phyloP scores from a whole-genome alignment of 2,888 invertebrate species.

The Aquatica leii region DNA sequence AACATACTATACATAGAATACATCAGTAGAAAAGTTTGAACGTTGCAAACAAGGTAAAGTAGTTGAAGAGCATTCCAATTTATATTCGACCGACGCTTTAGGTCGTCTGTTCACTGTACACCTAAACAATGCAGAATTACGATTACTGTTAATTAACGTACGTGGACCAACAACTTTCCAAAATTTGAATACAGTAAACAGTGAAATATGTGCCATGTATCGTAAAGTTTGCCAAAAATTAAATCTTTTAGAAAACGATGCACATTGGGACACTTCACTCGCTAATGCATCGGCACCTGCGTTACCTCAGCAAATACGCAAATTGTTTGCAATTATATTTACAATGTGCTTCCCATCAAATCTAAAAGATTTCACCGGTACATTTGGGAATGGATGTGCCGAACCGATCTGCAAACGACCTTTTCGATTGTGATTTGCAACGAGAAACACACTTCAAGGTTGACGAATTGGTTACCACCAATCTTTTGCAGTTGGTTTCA shows the following conservation, averaged over 20 bases:
- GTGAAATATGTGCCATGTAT: constrained; percentile 25
- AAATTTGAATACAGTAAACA: constrained; percentile 19
- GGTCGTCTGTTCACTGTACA: constrained; percentile 49
- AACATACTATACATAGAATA: constrained; percentile 28
- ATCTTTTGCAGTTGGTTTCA: no score
- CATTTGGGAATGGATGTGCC: no score
- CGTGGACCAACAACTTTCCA: constrained; percentile 31
- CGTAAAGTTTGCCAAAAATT: constrained; percentile 24
- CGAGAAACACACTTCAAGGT: no score
- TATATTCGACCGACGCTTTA: constrained; percentile 40
- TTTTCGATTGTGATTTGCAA: no score
- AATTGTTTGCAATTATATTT: constrained; percentile 10
- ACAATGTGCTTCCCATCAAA: constrained; percentile 10
- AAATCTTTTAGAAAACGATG: constrained; percentile 42
- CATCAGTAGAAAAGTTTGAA: constrained; percentile 25
- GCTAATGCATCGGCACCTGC: constrained; percentile 37
- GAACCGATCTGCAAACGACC: no score
- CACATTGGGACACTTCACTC: constrained; percentile 42
- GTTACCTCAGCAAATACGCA: constrained; percentile 21
- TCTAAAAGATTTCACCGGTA: neutral
- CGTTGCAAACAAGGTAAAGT: constrained; percentile 25
- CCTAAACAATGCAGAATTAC: constrained; percentile 48
- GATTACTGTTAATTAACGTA: constrained; percentile 45
- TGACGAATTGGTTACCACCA: no score
- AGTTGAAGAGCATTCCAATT: constrained; percentile 14